Evolutionary conservation across 2,888 invertebrate species (phyloP).

Genomic region (Reticulitermes lucifugus): DNA sequence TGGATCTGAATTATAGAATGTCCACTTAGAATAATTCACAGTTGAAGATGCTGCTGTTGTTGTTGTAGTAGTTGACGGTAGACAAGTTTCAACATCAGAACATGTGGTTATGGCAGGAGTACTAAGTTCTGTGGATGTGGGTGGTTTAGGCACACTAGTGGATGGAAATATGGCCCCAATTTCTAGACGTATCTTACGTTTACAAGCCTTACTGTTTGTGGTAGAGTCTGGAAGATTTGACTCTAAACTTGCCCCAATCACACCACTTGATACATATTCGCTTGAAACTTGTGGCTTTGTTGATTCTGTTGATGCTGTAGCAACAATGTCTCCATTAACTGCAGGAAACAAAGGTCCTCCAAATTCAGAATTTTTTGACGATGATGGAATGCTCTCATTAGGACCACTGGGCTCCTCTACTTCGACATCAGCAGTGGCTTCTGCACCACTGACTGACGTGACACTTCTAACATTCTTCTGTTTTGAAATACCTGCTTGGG

Average conservation of each 20-base stretch:
- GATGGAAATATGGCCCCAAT: slow-evolving; percentile 59
- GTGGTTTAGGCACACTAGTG: slow-evolving; percentile 22
- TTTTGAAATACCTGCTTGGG: slow-evolving; percentile 48
- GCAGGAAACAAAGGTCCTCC: not conserved
- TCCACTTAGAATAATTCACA: slow-evolving; percentile 41
- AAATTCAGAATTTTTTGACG: slow-evolving; percentile 12
- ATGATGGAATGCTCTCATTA: slow-evolving; percentile 27
- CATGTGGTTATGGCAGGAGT: slow-evolving; percentile 22
- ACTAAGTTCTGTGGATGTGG: slow-evolving; percentile 56
- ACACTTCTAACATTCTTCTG: slow-evolving; percentile 49
- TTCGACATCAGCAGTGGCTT: not conserved
- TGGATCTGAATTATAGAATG: slow-evolving; percentile 59
- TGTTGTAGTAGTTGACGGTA: slow-evolving; percentile 1
- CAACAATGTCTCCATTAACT: not conserved
- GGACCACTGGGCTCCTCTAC: slow-evolving; percentile 2
- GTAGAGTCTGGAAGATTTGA: slow-evolving; percentile 50
- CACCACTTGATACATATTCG: not conserved
- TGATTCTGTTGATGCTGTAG: not conserved
- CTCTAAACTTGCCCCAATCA: not conserved
- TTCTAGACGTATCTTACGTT: slow-evolving; percentile 68
- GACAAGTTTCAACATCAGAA: slow-evolving; percentile 13
- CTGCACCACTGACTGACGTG: slow-evolving; percentile 48
- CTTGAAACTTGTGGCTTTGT: not conserved
- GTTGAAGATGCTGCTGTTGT: slow-evolving; percentile 21
- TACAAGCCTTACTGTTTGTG: slow-evolving; percentile 64